phyloP scores from a whole-genome alignment of 2,888 invertebrate species.

The Auanema sp. region DNA sequence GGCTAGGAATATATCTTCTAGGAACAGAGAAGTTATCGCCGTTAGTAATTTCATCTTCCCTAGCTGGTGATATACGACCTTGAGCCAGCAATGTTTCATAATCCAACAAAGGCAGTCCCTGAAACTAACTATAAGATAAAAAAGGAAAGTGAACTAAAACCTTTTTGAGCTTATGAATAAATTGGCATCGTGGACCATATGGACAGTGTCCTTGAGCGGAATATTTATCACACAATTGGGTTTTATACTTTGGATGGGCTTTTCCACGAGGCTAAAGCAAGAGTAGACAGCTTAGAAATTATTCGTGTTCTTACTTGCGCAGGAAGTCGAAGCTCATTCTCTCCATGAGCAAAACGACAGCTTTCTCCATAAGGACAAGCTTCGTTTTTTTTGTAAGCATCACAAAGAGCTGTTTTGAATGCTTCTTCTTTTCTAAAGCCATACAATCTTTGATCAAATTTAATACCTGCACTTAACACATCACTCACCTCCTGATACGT shows the following conservation, averaged over 20 bases:
- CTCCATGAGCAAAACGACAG: conserved; percentile 60
- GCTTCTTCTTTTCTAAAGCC: conserved; percentile 38
- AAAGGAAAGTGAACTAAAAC: too few relatives aligned
- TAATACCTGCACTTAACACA: too few relatives aligned
- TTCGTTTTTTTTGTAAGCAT: conserved; percentile 50
- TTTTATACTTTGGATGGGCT: conserved; percentile 52
- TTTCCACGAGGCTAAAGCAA: conserved; percentile 47
- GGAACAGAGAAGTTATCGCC: background rate
- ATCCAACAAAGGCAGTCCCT: conserved; percentile 46
- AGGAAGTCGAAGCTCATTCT: conserved; percentile 53
- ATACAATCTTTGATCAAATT: too few relatives aligned
- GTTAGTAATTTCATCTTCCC: conserved; percentile 42
- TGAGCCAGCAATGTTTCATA: conserved; percentile 36
- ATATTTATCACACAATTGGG: conserved; percentile 50
- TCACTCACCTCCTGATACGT: conserved; percentile 25
- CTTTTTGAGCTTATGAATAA: conserved; percentile 36
- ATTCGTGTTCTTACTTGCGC: conserved; percentile 20
- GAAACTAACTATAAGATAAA: conserved; percentile 1
- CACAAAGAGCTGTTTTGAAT: conserved; percentile 63
- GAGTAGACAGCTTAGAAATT: background rate
- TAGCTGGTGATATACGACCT: conserved; percentile 43
- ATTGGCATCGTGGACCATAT: conserved; percentile 49
- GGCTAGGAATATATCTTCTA: background rate
- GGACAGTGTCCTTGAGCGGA: conserved; percentile 44
- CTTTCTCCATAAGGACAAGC: conserved; percentile 53